A percentile compares a stretch with the other conserved stretches of the same genome.
These are phyloP conservation scores for Lasioglossum vierecki DNA, from an alignment of 2,888 invertebrate genomes.

Conservation along the genomic window DNA sequence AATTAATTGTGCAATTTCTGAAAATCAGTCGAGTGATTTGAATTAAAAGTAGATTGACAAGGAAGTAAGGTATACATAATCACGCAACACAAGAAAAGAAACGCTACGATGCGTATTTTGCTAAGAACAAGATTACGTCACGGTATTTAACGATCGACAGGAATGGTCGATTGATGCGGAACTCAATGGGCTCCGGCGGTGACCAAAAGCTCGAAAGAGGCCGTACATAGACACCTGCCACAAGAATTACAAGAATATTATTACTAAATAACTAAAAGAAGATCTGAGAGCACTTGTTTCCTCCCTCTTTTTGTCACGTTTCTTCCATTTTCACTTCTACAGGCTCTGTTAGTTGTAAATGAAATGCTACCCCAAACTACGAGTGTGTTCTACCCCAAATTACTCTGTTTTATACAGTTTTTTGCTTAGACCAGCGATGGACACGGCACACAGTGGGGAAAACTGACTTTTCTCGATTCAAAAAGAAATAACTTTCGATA, in stretches of 20 bases:
- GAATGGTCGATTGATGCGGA: constrained; percentile 70
- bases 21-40: constrained; percentile 20
- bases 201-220: constrained; percentile 65
- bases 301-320: not conserved
- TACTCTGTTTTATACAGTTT: too few species aligned
- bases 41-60: constrained; percentile 19
- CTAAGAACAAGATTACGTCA: constrained; percentile 56
- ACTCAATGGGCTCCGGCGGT: constrained; percentile 61
- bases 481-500: too few species aligned
- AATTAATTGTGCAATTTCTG: constrained; percentile 17
- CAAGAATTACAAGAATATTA: constrained; percentile 4
- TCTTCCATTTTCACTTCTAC: not conserved
- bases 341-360: not conserved
- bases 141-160: constrained; percentile 57
- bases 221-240: constrained; percentile 66
- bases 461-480: too few species aligned
- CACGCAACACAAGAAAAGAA: not conserved
- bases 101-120: constrained; percentile 12
- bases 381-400: not conserved
- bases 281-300: not conserved
- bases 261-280: not conserved
- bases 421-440: too few species aligned
- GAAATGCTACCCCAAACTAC: not conserved
- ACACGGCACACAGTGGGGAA: too few species aligned
- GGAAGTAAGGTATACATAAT: not conserved